phyloP scores from a whole-genome alignment of 1,140 invertebrate species.

The Diorhabda sublineata region DNA sequence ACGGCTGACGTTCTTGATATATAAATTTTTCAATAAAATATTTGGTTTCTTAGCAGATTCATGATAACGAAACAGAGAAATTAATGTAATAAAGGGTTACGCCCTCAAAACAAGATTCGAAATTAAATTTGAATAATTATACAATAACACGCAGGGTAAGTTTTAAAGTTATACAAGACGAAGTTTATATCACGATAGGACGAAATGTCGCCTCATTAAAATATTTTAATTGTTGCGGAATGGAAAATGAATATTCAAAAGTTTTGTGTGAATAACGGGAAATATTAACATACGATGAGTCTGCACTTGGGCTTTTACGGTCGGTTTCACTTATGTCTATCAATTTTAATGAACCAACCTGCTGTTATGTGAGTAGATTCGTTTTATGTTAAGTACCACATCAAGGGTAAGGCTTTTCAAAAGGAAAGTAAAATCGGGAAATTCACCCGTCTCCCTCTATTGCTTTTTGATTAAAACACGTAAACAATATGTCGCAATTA shows the following conservation, averaged over 20 bases:
- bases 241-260: conserved; percentile 41
- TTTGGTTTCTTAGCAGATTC: no score
- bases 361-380: conserved; percentile 1
- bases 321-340: conserved; percentile 12
- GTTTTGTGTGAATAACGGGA: conserved; percentile 11
- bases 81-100: conserved; percentile 16
- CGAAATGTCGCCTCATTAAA: conserved; percentile 38
- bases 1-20: no score
- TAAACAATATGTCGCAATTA: no score
- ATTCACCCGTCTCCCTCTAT: no score
- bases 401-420: conserved; percentile 1
- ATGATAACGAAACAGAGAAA: not conserved
- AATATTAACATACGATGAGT: conserved; percentile 13
- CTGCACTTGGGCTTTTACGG: conserved; percentile 15
- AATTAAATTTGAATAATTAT: conserved; percentile 40
- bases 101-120: conserved; percentile 23
- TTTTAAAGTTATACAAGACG: conserved; percentile 34
- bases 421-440: conserved; percentile 13
- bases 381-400: not conserved
- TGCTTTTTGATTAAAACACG: no score
- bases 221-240: conserved; percentile 41
- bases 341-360: conserved; percentile 11
- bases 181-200: conserved; percentile 22
- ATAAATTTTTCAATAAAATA: no score
- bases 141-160: conserved; percentile 37